Percentiles rank a stretch among this genome's conserved stretches.
Conservation (phyloP, 2,113 vertebrate species). For the Etheostoma cragini region DNA sequence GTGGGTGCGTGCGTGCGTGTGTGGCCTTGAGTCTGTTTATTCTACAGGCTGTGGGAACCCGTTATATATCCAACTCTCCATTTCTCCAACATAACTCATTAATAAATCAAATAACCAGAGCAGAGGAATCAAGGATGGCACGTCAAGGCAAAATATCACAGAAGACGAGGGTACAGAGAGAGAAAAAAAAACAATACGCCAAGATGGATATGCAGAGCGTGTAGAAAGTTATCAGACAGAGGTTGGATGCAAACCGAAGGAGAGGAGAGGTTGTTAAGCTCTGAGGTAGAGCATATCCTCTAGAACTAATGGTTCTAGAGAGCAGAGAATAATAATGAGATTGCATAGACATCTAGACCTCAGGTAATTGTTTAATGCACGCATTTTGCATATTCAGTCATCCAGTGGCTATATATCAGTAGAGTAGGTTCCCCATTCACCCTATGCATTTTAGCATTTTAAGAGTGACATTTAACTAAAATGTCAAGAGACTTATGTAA, state of each 20-base stretch:
- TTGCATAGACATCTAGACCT: conserved; percentile 48
- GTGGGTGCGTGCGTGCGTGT: neutral
- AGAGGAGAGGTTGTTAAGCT: conserved; percentile 16
- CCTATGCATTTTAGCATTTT: neutral
- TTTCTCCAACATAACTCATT: conserved; percentile 36
- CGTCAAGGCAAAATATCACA: conserved; percentile 15
- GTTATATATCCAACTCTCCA: conserved; percentile 12
- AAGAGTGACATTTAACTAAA: conserved; percentile 13
- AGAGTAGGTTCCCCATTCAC: neutral
- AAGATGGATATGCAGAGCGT: neutral
- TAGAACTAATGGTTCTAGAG: conserved; percentile 16
- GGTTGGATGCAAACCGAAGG: neutral
- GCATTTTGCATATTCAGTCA: conserved; percentile 22
- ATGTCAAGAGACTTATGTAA: conserved; percentile 17
- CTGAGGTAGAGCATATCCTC: conserved; percentile 13
- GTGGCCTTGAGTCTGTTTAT: conserved; percentile 1
- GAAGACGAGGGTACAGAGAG: neutral
- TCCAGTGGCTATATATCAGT: conserved; percentile 9
- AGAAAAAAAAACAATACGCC: no score
- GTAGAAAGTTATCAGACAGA: neutral
- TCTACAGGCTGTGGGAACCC: conserved; percentile 16
- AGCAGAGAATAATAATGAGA: conserved; percentile 61
- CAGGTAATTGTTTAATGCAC: conserved; percentile 67
- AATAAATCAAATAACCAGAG: conserved; percentile 40
- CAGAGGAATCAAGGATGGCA: conserved; percentile 2